Base-by-base conservation (phyloP, 2,888 invertebrate genomes). In the Lycocerus yunnanus region DNA sequence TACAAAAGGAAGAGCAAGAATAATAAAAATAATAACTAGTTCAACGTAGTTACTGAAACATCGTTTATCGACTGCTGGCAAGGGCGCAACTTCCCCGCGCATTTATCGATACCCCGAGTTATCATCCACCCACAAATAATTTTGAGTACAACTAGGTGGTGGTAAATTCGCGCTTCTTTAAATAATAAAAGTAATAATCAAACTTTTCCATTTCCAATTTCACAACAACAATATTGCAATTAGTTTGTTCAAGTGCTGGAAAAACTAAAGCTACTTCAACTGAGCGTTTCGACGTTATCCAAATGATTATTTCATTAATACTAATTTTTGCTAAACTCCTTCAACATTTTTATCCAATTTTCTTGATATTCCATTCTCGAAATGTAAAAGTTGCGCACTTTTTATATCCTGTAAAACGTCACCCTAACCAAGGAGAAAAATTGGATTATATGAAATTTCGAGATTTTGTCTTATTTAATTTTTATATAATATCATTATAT, bases 71-170 rank as follows among this genome's bases (percentile, higher is more conserved):
- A 86, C 86, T 86, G 78, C 78, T 77, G 78, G 80, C 81, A 79
- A 77, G 68, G 76, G 86, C 87, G 87, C 87, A 86, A 73, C 78
- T 72, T 68, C 81, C 76, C 79, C 80, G 85, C 86, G 86, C 86
- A 86, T 84, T 82, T 84, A 86, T 87, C 87, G 86, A 87, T 87
- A 86, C 83, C 80, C 80, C 79, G 78, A 77, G 79, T 80, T 78
- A 77, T 75, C 71, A 74, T 74, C 78, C 79, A 78, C 78, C 78
- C 82, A 80, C 82, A 75, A 79, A 79, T 79, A 80, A 80, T 78
- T 78, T 70, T 66, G 75, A 77, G 69, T 74, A 72, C 71, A 74
- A 75, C 58, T 65, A 61, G 27, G 58, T 69, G 69, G 73, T 68
- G 74, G 74, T 70, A 70, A 72, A 72, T 77, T 71, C 72, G 72